Evolutionary conservation across 2,888 invertebrate genomes (phyloP), one percentile per base, ranked within the genome.

Genomic region (Campaea margaritaria): DNA sequence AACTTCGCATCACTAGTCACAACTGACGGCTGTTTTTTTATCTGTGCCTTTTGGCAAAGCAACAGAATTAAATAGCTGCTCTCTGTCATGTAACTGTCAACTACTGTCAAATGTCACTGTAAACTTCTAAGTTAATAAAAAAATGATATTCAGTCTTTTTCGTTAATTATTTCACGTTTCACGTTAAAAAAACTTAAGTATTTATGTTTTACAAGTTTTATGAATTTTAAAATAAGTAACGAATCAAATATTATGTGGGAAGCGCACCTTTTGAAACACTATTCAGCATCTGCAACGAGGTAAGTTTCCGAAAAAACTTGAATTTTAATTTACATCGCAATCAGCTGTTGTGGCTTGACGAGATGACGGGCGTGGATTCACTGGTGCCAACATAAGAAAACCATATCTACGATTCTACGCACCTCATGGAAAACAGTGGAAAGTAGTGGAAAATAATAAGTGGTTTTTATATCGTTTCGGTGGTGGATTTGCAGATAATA

Each of bases 401-500:
- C 67, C 62, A 66, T 70, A 64, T 48, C 2, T 31, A 49, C n/a
- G 16, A n/a, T n/a, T n/a, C n/a, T n/a, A n/a, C n/a, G n/a, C 21
- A 21, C 21, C 11, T 12, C 28, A 3, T 2, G 13, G 45, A 48
- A 61, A 62, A 50, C 28, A 13, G 27, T 42, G 54, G 36, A 58
- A 54, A 71, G 52, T 64, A 48, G 65, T 52, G 61, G 64, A 62
- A 34, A 66, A 69, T 64, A 58, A 50, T 51, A 51, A 41, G 58
- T 65, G 64, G 65, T 70, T 13, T 68, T 3, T 3, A 70, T 71
- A 50, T 68, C 58, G 57, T 58, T 68, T 75, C 78, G 63, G 59
- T 71, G 73, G 68, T 79, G 73, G 67, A 72, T 71, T 81, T 81
- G 64, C 83, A 86, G 86, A 85, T 87, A 86, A 75, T 81, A 82